Percentiles rank a stretch among this genome's conserved stretches.
Conservation (phyloP, 2,888 invertebrate species). For the Pachymerium ferrugineum region DNA sequence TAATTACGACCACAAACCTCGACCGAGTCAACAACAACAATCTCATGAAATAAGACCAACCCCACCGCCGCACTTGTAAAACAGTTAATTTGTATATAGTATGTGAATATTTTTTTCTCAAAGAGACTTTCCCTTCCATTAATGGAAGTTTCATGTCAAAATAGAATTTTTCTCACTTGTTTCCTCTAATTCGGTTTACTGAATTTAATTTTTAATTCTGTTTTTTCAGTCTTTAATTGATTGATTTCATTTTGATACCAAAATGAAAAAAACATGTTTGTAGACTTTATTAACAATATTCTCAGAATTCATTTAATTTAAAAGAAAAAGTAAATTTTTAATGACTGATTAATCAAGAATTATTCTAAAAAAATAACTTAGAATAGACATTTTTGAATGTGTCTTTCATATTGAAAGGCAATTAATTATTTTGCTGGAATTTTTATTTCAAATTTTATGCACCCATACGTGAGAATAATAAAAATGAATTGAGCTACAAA, state of each 20-base stretch:
- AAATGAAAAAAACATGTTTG: too few relatives aligned
- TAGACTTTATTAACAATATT: too few relatives aligned
- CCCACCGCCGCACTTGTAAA: background rate
- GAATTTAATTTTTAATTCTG: too few relatives aligned
- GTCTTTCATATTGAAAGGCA: conserved; percentile 2
- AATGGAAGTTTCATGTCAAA: background rate
- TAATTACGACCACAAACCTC: conserved; percentile 68
- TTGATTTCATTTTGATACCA: too few relatives aligned
- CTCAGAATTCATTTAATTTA: too few relatives aligned
- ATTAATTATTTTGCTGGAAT: background rate
- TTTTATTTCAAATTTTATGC: background rate
- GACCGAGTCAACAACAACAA: conserved; percentile 17
- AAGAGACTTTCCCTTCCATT: background rate
- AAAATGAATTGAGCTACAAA: too few relatives aligned
- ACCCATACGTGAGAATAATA: too few relatives aligned
- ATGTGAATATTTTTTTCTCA: background rate
- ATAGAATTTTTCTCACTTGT: background rate
- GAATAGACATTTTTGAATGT: background rate
- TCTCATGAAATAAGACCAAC: background rate
- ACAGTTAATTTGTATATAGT: conserved; percentile 7
- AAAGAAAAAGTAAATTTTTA: too few relatives aligned
- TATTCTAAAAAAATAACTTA: background rate
- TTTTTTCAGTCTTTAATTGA: too few relatives aligned
- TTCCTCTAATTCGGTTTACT: too few relatives aligned
- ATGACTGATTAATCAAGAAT: too few relatives aligned